These are phyloP conservation scores for Balaeniceps rex DNA, from an alignment of 2,113 vertebrate species.

Conservation along the genomic window DNA sequence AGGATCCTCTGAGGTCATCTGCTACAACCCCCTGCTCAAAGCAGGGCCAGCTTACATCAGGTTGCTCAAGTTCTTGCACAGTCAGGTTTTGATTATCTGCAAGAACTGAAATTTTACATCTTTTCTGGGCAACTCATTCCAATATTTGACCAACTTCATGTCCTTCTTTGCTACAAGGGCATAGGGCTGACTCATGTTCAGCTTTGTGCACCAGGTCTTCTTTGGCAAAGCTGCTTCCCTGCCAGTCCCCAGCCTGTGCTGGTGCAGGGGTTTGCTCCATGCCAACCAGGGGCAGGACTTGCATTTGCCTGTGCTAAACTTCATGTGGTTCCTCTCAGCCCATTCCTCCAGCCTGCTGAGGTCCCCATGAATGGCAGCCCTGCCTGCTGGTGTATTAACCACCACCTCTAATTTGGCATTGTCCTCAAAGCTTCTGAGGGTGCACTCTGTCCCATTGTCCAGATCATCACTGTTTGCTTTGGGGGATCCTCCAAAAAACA, in stretches of 20 bases:
- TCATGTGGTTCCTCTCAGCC: background rate
- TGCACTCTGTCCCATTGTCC: background rate
- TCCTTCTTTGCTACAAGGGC: background rate
- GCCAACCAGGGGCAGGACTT: background rate
- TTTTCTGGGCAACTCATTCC: background rate
- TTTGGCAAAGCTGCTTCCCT: background rate
- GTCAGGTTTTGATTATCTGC: background rate
- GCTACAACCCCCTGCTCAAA: background rate
- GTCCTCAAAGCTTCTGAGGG: background rate
- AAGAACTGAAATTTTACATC: background rate
- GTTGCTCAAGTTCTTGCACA: background rate
- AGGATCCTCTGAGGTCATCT: background rate
- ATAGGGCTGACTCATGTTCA: background rate
- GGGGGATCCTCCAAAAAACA: background rate
- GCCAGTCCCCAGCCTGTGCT: background rate
- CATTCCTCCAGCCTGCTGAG: background rate
- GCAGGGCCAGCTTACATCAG: background rate
- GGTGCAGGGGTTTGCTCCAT: background rate
- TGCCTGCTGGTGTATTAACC: background rate
- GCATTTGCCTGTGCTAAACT: background rate
- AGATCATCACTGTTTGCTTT: background rate
- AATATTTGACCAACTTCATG: background rate
- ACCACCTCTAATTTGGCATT: background rate
- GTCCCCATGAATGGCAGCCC: accelerated
- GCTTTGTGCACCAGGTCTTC: background rate